Base-by-base conservation (phyloP, 2,888 invertebrate species). In the Cantharis rustica region DNA sequence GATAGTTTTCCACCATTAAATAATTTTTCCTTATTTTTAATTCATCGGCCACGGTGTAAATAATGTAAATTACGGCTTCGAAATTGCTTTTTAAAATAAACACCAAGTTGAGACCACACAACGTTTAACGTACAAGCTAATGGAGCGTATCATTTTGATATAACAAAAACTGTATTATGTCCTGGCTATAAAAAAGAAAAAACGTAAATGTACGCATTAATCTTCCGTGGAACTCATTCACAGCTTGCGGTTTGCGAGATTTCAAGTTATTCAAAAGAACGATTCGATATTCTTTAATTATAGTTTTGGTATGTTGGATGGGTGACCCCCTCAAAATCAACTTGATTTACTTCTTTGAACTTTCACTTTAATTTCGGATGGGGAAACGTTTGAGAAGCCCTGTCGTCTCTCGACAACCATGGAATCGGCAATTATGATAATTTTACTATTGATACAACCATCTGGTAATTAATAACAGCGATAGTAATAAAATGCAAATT, bases 91-190 rank as follows among this genome's bases (percentile, higher is more conserved):
- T 61, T 23, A 20, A 70, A 69, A 69, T 69, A 74, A 74, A 73
- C 64, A 31, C 47, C 16, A 31, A 26, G 23, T 69, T 17, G 63
- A 64, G 74, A 74, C 74, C 74, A 74, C 74, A 74, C 74, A 74
- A 69, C 74, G 74, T 62, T 66, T 74, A 23, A 74, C 47, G 47
- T 47, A n/a, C 47, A 47, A 64, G 16, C 74, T 74, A 74, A 74
- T 74, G 74, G 74, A 74, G 69, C 74, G 70, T 63, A 69, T 27
- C 74, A 64, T 69, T 69, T 62, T 47, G 23, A 64, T 69, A 69
- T 69, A 74, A 74, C 74, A 74, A 74, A 73, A 74, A 74, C 74
- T 69, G 64, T 69, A 70, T 74, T 74, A 74, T 74, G 74, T 74
- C 74, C 63, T 64, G 64, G 47, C 64, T 20, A 69, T 74, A 74